Base-by-base conservation (phyloP, 2,888 invertebrate genomes). In the Lepas anatifera region DNA sequence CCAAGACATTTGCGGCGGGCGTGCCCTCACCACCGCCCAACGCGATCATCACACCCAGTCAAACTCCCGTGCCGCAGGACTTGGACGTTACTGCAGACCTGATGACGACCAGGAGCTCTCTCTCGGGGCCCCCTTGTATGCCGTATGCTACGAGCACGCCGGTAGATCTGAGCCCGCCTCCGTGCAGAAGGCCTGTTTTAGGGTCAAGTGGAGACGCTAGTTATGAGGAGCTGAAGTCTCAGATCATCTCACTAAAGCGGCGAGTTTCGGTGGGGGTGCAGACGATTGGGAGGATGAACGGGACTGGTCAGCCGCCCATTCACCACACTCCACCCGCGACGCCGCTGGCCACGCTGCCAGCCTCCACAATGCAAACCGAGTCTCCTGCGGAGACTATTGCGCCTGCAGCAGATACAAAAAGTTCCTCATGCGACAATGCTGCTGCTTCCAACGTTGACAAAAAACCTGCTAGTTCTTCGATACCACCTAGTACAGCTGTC, bases 181-280 rank as follows among this genome's bases (percentile, higher is more conserved):
- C 29, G 32, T 7, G 35, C 32, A 13, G n/a, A n/a, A n/a, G n/a
- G n/a, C n/a, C n/a, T n/a, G n/a, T n/a, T n/a, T n/a, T n/a, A n/a
- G n/a, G n/a, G n/a, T n/a, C n/a, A n/a, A n/a, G n/a, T n/a, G n/a
- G n/a, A n/a, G n/a, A n/a, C n/a, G n/a, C n/a, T n/a, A n/a, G n/a
- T n/a, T n/a, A n/a, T n/a, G n/a, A n/a, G n/a, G n/a, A n/a, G n/a
- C n/a, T n/a, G n/a, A n/a, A n/a, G n/a, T n/a, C n/a, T n/a, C n/a
- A n/a, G n/a, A n/a, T n/a, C n/a, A n/a, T n/a, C n/a, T n/a, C n/a
- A n/a, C n/a, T n/a, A n/a, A n/a, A 48, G 68, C 81, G 74, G 81
- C 82, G 64, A 75, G 76, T n/a, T 78, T 87, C 46, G 81, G 81
- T 29, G 82, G 83, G 73, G 84, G 85, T 74, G 79, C 81, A 80